phyloP scores from a whole-genome alignment of 2,797 vertebrate species.

The Melopsittacus undulatus region DNA sequence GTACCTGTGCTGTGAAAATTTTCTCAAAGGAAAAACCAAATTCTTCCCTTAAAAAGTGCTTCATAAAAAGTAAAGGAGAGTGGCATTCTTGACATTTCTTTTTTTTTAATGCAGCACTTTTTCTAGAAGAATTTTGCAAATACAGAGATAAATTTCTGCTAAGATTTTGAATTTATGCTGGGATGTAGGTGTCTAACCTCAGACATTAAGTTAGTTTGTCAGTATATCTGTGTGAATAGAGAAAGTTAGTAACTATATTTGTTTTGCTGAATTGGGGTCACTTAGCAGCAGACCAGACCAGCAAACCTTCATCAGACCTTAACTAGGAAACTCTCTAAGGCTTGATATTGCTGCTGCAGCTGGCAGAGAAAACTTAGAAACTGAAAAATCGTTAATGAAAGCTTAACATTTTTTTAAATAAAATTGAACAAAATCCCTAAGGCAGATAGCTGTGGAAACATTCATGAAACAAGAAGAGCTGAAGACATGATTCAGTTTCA shows the following conservation, averaged over 20 bases:
- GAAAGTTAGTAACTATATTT: background rate
- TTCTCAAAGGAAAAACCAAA: background rate
- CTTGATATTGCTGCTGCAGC: background rate
- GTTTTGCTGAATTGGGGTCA: background rate
- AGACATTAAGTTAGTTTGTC: background rate
- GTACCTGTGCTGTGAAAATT: background rate
- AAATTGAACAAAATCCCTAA: constrained; percentile 52
- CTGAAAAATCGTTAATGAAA: constrained; percentile 35
- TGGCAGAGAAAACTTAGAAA: background rate
- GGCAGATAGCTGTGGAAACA: constrained; percentile 25
- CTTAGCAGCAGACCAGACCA: background rate
- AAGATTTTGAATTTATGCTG: background rate
- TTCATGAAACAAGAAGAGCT: constrained; percentile 3
- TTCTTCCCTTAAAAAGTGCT: background rate
- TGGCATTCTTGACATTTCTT: background rate
- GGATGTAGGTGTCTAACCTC: background rate
- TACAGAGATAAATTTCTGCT: background rate
- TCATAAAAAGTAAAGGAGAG: background rate
- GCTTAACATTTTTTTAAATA: constrained; percentile 18
- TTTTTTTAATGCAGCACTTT: background rate
- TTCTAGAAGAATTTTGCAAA: background rate
- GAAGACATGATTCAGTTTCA: constrained; percentile 36
- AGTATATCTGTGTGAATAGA: background rate
- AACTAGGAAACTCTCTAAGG: background rate
- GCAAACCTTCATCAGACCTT: background rate